phyloP scores from a whole-genome alignment of 2,797 vertebrate genomes.

The Rhinophrynus dorsalis region DNA sequence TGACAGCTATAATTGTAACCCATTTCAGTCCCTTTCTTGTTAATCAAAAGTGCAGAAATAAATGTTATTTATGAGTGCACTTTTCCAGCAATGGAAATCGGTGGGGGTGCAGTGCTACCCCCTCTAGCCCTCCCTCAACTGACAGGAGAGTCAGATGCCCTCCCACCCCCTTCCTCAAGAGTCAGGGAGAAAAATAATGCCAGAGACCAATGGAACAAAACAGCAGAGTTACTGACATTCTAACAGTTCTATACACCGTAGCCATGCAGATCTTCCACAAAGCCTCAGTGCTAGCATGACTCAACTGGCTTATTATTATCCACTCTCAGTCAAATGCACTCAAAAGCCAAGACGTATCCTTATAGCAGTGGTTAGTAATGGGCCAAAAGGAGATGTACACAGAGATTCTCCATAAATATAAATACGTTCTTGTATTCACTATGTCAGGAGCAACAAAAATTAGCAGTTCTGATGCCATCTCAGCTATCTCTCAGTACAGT shows the following conservation, averaged over 20 bases:
- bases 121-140: neutral
- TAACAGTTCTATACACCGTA: slow-evolving; percentile 9
- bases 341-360: neutral
- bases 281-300: neutral
- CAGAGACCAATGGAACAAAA: slow-evolving; percentile 21
- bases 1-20: slow-evolving; percentile 54
- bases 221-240: neutral
- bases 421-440: no score
- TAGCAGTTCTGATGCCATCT: no score
- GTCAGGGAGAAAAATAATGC: slow-evolving; percentile 33
- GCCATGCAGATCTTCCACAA: neutral
- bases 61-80: slow-evolving; percentile 54
- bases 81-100: slow-evolving; percentile 52
- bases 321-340: slow-evolving; percentile 3
- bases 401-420: no score
- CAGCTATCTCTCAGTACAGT: no score
- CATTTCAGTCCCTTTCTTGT: slow-evolving; percentile 47
- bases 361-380: neutral
- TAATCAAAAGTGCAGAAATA: slow-evolving; percentile 52
- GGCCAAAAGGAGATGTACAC: neutral
- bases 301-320: neutral
- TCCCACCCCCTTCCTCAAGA: neutral
- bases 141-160: slow-evolving; percentile 19
- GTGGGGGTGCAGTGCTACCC: slow-evolving; percentile 17
- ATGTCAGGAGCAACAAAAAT: no score